Evolutionary conservation across 2,113 vertebrate genomes (phyloP).

Genomic region (Carettochelys insculpta): DNA sequence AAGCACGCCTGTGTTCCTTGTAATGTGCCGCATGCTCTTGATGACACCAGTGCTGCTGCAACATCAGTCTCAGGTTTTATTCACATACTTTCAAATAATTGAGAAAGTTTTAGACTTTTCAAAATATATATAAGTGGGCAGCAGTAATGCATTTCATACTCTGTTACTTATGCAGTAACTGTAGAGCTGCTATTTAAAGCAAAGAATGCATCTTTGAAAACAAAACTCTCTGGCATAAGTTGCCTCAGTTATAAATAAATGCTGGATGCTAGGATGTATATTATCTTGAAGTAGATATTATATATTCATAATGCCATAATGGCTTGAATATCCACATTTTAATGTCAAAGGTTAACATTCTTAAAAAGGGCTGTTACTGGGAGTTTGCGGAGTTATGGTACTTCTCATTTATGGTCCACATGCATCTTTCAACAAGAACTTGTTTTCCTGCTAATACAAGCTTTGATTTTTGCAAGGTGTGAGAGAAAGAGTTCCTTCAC

Average conservation of each 20-base stretch:
- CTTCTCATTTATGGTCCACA: not conserved
- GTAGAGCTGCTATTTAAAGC: conserved; percentile 64
- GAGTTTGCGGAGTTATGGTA: not conserved
- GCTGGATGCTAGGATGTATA: conserved; percentile 38
- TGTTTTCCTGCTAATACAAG: not conserved
- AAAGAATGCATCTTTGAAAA: conserved; percentile 38
- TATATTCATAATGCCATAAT: conserved; percentile 10
- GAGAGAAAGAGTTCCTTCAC: not conserved
- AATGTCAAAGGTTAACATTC: conserved; percentile 48
- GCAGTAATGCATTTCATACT: conserved; percentile 13
- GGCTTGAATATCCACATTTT: not conserved
- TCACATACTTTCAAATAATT: not conserved
- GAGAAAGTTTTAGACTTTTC: not conserved
- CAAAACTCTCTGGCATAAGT: conserved; percentile 54
- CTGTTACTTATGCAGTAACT: conserved; percentile 26
- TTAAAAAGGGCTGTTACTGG: not conserved
- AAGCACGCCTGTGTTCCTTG: not conserved
- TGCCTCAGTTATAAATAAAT: conserved; percentile 53
- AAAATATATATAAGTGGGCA: not conserved
- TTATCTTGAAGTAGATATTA: not conserved
- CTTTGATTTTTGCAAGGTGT: not conserved
- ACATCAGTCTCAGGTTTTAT: not conserved
- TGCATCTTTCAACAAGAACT: not conserved
- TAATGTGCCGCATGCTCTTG: not conserved
- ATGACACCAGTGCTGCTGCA: not conserved